Evolutionary conservation across 1,140 invertebrate species (phyloP).

Genomic region (Rhopalosiphum padi): DNA sequence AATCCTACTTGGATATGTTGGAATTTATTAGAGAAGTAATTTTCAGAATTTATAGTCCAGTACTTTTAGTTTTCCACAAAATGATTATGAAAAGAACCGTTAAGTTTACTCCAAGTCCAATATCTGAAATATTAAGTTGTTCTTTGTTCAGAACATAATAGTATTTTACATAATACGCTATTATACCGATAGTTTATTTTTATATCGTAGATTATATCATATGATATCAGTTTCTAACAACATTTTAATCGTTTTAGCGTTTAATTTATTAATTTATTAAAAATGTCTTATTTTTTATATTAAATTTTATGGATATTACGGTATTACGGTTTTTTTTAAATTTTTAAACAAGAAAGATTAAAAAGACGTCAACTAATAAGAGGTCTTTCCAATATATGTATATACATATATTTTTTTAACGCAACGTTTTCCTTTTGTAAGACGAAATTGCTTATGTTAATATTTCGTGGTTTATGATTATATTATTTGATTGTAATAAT

Average conservation of each 20-base stretch:
- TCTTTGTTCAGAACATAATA: neutral
- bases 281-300: neutral
- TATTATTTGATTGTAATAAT: neutral
- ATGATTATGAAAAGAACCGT: neutral
- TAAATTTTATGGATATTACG: neutral
- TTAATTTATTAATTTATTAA: neutral
- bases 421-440: neutral
- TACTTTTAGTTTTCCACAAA: neutral
- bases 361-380: neutral
- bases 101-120: neutral
- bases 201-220: neutral
- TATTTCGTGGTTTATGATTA: neutral
- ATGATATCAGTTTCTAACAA: neutral
- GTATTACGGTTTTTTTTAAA: no score
- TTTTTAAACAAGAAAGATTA: neutral
- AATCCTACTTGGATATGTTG: neutral
- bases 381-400: no score
- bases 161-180: neutral
- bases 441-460: neutral
- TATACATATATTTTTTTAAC: neutral
- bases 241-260: neutral
- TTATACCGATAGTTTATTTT: neutral
- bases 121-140: neutral
- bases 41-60: neutral
- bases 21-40: neutral